Evolutionary conservation across 35 echinoderm and acorn worm species (phyloP).

Genomic region (Heliocidaris erythrogramma): DNA sequence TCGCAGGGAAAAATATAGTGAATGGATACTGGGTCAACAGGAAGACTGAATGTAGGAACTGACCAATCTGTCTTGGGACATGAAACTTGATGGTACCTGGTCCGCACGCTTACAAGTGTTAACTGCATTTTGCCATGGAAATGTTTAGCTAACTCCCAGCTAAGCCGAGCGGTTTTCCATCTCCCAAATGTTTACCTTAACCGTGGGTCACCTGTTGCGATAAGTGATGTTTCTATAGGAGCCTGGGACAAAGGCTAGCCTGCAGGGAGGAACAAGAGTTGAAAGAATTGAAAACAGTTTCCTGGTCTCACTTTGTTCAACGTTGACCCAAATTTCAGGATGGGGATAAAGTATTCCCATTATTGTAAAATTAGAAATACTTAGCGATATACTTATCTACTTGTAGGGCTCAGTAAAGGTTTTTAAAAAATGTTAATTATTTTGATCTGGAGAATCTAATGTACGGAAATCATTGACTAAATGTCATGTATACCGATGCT

Average conservation of each 20-base stretch:
- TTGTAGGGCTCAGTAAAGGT: too few relatives aligned
- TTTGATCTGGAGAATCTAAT: too few relatives aligned
- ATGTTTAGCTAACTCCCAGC: background rate
- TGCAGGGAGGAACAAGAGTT: background rate
- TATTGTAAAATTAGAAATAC: background rate
- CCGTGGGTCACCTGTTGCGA: background rate
- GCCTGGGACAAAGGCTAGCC: background rate
- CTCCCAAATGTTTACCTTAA: slow-evolving; percentile 3
- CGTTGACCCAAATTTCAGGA: background rate
- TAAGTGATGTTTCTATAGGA: background rate
- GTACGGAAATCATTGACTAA: too few relatives aligned
- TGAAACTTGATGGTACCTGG: background rate
- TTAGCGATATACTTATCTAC: too few relatives aligned
- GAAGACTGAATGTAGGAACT: background rate
- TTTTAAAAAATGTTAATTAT: too few relatives aligned
- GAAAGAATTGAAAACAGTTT: background rate
- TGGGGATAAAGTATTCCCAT: background rate
- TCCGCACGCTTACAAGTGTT: background rate
- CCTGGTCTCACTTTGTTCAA: background rate
- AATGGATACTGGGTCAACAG: background rate
- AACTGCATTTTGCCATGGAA: background rate
- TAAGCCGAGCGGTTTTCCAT: background rate
- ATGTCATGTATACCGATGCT: too few relatives aligned
- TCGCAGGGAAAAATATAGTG: background rate
- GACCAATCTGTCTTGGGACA: background rate